Percentiles rank a stretch among this genome's conserved stretches.
phyloP scores from a whole-genome alignment of 2,113 vertebrate genomes.

The Toxotes chatareus region DNA sequence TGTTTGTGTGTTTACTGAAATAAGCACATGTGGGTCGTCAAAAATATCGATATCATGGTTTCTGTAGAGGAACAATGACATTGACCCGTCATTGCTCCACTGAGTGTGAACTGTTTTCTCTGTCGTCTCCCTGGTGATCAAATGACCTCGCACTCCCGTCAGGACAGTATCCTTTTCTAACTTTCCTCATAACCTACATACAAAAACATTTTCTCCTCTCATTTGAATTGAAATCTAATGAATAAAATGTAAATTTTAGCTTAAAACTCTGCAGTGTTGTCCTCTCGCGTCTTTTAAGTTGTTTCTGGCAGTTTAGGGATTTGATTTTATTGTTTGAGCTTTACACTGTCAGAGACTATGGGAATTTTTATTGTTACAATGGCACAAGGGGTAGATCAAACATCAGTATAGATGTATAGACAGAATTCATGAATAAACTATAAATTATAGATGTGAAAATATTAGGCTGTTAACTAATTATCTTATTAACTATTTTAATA shows the following conservation, averaged over 20 bases:
- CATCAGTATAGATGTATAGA: not conserved
- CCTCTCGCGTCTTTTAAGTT: no score
- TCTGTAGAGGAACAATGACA: not conserved
- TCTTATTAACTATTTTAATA: not conserved
- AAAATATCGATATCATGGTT: conserved; percentile 11
- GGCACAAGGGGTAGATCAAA: not conserved
- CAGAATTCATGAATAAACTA: not conserved
- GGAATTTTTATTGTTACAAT: no score
- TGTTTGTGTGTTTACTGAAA: conserved; percentile 14
- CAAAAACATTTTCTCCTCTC: not conserved
- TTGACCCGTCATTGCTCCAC: conserved; percentile 15
- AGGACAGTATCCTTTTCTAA: conserved; percentile 1
- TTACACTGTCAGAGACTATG: not conserved
- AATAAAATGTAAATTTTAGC: not conserved
- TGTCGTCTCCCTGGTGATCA: not conserved
- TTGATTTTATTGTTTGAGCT: not conserved
- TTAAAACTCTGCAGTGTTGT: not conserved
- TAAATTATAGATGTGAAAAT: not conserved
- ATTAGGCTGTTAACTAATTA: not conserved
- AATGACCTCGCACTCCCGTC: conserved; percentile 8
- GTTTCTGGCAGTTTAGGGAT: not conserved
- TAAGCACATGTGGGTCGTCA: conserved; percentile 22
- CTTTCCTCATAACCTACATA: not conserved
- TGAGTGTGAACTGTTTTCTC: not conserved
- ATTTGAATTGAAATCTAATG: not conserved